These are phyloP conservation scores for Prenolepis imparis DNA, from an alignment of 2,888 invertebrate species.

Conservation along the genomic window DNA sequence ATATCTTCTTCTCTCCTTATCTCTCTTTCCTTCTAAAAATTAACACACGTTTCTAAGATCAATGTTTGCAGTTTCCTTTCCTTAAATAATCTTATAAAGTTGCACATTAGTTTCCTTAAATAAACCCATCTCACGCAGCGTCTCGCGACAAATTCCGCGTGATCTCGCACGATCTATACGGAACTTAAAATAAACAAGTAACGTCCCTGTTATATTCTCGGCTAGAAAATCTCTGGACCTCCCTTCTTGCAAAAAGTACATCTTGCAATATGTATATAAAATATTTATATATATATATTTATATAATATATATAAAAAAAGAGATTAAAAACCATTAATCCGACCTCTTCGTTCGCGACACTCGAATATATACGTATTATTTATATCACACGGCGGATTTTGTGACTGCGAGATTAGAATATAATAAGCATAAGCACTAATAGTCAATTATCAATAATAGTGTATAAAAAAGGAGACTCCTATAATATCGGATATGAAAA, in stretches of 20 bases:
- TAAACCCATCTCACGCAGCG: slow-evolving; percentile 52
- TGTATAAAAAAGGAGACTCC: slow-evolving; percentile 61
- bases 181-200: slow-evolving; percentile 67
- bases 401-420: slow-evolving; percentile 82
- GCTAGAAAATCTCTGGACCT: slow-evolving; percentile 65
- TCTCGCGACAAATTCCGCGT: slow-evolving; percentile 70
- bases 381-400: slow-evolving; percentile 82
- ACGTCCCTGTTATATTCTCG: slow-evolving; percentile 68
- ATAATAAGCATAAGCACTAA: slow-evolving; percentile 75
- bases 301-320: slow-evolving; percentile 57
- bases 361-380: slow-evolving; percentile 61
- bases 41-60: not conserved
- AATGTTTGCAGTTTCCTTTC: not conserved
- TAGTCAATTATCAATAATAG: slow-evolving; percentile 70
- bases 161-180: slow-evolving; percentile 59
- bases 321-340: slow-evolving; percentile 68
- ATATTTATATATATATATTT: slow-evolving; percentile 59
- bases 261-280: slow-evolving; percentile 64
- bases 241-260: slow-evolving; percentile 56
- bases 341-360: slow-evolving; percentile 55
- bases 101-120: not conserved
- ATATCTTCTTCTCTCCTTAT: not conserved
- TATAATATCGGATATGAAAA: slow-evolving; percentile 55
- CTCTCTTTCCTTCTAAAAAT: not conserved
- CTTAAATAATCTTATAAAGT: not conserved